A percentile compares a stretch with the other conserved stretches of the same genome.
Evolutionary conservation across 2,113 vertebrate genomes (phyloP).

Genomic region (Oceanodroma tethys): DNA sequence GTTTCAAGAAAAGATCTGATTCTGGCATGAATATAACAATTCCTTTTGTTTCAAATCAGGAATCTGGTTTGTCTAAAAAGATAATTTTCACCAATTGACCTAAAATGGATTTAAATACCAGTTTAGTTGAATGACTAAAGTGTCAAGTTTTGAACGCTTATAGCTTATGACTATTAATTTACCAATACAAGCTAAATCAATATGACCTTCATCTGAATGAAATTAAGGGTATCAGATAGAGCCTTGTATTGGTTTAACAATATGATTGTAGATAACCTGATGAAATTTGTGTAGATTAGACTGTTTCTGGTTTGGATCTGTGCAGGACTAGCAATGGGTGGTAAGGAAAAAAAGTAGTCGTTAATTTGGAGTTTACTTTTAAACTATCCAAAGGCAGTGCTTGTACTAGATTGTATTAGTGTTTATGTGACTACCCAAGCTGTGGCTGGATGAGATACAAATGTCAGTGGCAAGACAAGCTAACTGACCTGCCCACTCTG

Average conservation of each 20-base stretch:
- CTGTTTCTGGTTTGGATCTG: background rate
- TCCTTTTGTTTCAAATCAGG: background rate
- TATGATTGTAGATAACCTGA: background rate
- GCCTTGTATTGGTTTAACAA: background rate
- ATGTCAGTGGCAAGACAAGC: background rate
- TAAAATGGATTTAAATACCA: background rate
- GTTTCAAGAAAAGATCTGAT: background rate
- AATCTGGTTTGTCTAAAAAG: background rate
- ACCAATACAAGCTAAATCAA: background rate
- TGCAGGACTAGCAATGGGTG: background rate
- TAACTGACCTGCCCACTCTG: too few species aligned
- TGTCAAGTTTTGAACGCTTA: background rate
- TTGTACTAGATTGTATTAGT: background rate
- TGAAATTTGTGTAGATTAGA: background rate
- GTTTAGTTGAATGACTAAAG: background rate
- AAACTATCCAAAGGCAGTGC: background rate
- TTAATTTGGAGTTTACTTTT: background rate
- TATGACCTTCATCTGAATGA: background rate
- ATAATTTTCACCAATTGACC: background rate
- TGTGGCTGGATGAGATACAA: background rate
- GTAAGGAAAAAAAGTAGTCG: background rate
- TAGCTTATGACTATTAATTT: background rate
- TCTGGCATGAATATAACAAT: background rate
- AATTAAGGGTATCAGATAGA: background rate
- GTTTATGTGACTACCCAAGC: background rate